Conservation (phyloP, 30 jellyfish, hydroid and myxozoan genomes). For the Chrysaora quinquecirrha region DNA sequence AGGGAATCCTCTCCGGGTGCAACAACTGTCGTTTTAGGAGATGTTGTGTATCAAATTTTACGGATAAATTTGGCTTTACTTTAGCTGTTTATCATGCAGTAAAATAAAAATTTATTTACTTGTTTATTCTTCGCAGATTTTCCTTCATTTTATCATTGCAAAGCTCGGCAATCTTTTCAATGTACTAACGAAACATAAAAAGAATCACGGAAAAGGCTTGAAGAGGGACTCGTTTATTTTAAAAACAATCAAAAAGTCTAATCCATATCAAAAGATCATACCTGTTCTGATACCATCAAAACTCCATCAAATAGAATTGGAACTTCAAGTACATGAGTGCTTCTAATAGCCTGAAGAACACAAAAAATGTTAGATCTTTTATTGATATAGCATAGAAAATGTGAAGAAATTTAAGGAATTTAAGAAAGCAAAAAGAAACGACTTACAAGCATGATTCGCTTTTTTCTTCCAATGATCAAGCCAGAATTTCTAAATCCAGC, state of each 20-base stretch:
- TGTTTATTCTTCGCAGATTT: conserved; percentile 65
- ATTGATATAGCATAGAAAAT: no score
- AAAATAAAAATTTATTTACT: conserved; percentile 56
- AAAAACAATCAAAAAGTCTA: background rate
- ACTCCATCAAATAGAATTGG: conserved; percentile 70
- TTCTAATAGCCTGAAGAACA: conserved; percentile 81
- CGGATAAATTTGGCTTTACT: no score
- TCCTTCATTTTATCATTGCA: conserved; percentile 84
- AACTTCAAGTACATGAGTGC: conserved; percentile 91
- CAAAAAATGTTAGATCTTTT: background rate
- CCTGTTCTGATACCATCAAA: conserved; percentile 85
- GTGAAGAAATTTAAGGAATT: no score
- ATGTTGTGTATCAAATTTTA: no score
- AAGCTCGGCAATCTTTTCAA: conserved; percentile 47
- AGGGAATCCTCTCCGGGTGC: no score
- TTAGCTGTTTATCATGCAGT: no score
- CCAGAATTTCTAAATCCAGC: conserved; percentile 98
- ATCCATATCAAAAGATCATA: background rate
- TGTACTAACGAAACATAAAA: conserved; percentile 54
- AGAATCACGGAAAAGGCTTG: background rate
- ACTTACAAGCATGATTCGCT: conserved; percentile 90
- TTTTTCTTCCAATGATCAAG: conserved; percentile 88
- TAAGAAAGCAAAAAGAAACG: conserved; percentile 1
- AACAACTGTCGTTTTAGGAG: no score
- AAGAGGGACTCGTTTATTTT: background rate